Evolutionary conservation across 2,888 invertebrate species (phyloP).

Genomic region (Papilio protenor): DNA sequence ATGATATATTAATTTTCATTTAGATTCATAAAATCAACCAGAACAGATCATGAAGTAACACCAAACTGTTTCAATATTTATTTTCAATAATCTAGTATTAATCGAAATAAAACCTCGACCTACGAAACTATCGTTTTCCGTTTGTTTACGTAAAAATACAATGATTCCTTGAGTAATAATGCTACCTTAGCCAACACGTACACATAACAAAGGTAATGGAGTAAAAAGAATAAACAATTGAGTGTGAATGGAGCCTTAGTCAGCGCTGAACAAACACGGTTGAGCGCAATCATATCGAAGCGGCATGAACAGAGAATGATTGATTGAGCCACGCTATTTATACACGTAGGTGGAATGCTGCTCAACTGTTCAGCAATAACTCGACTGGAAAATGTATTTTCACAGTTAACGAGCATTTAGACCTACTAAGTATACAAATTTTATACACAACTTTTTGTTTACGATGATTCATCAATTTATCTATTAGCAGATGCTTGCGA

Average conservation of each 20-base stretch:
- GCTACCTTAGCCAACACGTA: slow-evolving; percentile 2
- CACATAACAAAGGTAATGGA: slow-evolving; percentile 14
- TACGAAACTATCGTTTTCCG: background rate
- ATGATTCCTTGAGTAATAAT: slow-evolving; percentile 10
- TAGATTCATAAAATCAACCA: background rate
- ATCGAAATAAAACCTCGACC: background rate
- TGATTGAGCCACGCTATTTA: slow-evolving; percentile 37
- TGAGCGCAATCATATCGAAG: slow-evolving; percentile 31
- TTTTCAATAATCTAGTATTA: background rate
- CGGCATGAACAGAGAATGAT: slow-evolving; percentile 33
- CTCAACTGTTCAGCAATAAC: slow-evolving; percentile 18
- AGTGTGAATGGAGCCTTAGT: slow-evolving; percentile 32
- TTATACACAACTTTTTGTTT: slow-evolving; percentile 1
- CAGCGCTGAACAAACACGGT: slow-evolving; percentile 28
- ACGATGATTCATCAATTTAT: slow-evolving; percentile 14
- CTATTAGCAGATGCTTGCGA: background rate
- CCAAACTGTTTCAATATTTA: background rate
- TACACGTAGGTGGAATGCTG: slow-evolving; percentile 28
- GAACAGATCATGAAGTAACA: background rate
- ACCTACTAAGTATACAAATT: slow-evolving; percentile 13
- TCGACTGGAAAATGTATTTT: background rate
- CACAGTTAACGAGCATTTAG: slow-evolving; percentile 25
- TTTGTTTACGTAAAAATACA: slow-evolving; percentile 4
- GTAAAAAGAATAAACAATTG: slow-evolving; percentile 35
- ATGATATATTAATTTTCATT: background rate